Evolutionary conservation across 2,113 vertebrate species (phyloP), one percentile per base, ranked within the genome.

Genomic region (Pteruthius melanotis): DNA sequence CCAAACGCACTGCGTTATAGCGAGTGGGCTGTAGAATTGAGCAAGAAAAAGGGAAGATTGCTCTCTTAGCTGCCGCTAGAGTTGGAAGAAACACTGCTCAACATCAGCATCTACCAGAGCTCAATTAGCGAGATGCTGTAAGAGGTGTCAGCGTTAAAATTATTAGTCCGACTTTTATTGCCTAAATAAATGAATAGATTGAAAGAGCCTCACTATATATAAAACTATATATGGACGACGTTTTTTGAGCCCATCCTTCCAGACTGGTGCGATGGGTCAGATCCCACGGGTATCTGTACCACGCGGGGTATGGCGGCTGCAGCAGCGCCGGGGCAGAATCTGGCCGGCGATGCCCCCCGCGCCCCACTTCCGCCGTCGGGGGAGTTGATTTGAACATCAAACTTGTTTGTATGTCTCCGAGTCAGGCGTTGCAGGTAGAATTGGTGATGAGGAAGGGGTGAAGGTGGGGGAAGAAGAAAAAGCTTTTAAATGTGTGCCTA

Each of bases 251-350:
- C 13, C 26, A 19, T 15, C 3, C 18, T 35, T 30, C 16, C 60
- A 23, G 15, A 4, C 13, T 12, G 17, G 33, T 72, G 74, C 4
- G 1, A 39, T 75, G 44, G 64, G 54, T 33, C 59, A n/a, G 20
- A 54, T 15, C 6, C 35, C 7, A 6, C 1, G 23, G 19, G 49
- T 7, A 17, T 10, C 19, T 2, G 28, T 47, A 10, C 40, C 11
- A 3, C 7, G 4, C 4, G 2, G 2, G 26, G 13, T 26, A 17
- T 4, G 9, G 44, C 6, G 2, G 40, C 39, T 44, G n/a, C 28
- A 7, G 52, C 35, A 28, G 14, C 6, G 2, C n/a, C 22, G 37
- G 26, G 35, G 33, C 12, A 23, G 47, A 15, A 37, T 10, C 5
- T 6, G 7, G 14, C 26, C 35, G 7, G 8, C 7, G 1, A 13